phyloP scores from a whole-genome alignment of 2,113 vertebrate species.

The Podocnemis expansa region DNA sequence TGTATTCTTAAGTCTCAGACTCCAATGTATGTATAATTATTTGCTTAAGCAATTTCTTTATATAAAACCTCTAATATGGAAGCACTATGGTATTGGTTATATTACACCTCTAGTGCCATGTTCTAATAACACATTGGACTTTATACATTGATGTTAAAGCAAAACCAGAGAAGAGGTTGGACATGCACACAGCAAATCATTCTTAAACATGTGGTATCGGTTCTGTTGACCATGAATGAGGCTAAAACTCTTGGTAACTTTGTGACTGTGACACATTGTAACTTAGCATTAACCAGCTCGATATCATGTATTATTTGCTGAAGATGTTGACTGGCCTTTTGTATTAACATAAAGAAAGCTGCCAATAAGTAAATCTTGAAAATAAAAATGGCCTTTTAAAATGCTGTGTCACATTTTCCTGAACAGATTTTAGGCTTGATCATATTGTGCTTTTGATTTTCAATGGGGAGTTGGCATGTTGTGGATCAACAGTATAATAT shows the following conservation, averaged over 20 bases:
- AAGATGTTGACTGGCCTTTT: slow-evolving; percentile 26
- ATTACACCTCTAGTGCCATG: slow-evolving; percentile 52
- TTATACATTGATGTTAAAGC: neutral
- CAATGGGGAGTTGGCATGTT: neutral
- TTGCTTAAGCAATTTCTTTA: slow-evolving; percentile 37
- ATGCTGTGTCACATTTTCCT: neutral
- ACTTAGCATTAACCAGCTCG: slow-evolving; percentile 34
- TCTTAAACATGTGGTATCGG: neutral
- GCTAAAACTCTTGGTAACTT: neutral
- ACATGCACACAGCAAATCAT: rapidly evolving
- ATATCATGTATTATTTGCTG: slow-evolving; percentile 33
- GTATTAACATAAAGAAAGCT: slow-evolving; percentile 20
- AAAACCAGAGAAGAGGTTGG: slow-evolving; percentile 7
- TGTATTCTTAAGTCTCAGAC: slow-evolving; percentile 15
- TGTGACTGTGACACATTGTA: slow-evolving; percentile 26
- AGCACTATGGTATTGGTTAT: neutral
- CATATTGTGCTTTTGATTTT: slow-evolving; percentile 52
- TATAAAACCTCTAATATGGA: slow-evolving; percentile 4
- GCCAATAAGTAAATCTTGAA: neutral
- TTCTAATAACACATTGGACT: neutral
- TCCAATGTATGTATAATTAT: neutral
- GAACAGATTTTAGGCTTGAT: neutral
- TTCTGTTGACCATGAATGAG: neutral
- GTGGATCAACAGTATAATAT: neutral
- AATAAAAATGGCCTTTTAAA: slow-evolving; percentile 17